Percentiles rank a stretch among this genome's conserved stretches.
Conservation (phyloP, 2,113 vertebrate genomes). For the Erythrocercus mccallii region DNA sequence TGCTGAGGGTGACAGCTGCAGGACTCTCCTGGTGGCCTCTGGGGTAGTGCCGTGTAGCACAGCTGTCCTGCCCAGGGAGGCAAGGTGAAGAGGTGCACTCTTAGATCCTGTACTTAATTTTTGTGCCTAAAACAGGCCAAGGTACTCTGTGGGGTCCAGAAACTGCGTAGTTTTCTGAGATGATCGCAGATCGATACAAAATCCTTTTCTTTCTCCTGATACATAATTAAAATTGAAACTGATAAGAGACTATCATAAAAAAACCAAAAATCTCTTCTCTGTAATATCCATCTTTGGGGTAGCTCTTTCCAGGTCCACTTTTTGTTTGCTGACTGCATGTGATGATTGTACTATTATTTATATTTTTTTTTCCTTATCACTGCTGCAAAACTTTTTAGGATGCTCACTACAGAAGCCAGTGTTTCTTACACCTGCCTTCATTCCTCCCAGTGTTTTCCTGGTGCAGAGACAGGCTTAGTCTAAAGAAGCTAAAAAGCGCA, state of each 20-base stretch:
- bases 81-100: accelerated
- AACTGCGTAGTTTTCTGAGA: not conserved
- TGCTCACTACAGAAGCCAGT: not conserved
- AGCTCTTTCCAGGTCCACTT: not conserved
- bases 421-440: not conserved
- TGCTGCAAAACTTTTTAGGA: not conserved
- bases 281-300: not conserved
- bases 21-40: not conserved
- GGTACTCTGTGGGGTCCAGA: not conserved
- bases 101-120: too few relatives aligned
- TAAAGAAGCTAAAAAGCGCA: not conserved
- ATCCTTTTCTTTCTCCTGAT: not conserved
- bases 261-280: not conserved
- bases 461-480: not conserved
- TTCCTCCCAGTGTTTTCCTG: not conserved
- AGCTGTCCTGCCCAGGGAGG: accelerated
- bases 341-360: not conserved
- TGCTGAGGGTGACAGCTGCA: not conserved
- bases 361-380: not conserved
- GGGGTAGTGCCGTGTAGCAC: accelerated
- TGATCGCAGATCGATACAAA: not conserved
- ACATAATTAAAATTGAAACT: not conserved
- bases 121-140: not conserved
- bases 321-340: not conserved
- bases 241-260: not conserved